Base-by-base conservation (phyloP, 1,140 invertebrate genomes). In the Neuroterus valhalla region DNA sequence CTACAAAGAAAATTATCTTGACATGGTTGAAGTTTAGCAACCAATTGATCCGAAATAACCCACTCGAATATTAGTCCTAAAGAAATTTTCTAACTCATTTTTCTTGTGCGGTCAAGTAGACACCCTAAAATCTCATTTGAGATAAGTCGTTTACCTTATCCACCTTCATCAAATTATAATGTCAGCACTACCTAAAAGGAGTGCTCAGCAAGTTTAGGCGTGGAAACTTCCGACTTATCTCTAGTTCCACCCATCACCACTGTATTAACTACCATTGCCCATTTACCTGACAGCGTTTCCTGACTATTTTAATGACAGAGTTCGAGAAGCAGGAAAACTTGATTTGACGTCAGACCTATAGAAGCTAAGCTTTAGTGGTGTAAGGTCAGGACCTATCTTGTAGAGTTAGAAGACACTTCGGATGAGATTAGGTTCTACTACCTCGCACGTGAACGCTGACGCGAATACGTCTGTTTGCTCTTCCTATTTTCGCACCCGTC, bases 401-500 rank as follows among this genome's bases (percentile, higher is more conserved):
- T 46, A n/a, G 38, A 19, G 17, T 31, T 21, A 17, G 31, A 38
- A 45, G n/a, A 38, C 46, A 45, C 26, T 46, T 5, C 19, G 46
- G 23, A 26, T 70, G 31, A 50, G 23, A 38, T 70, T 70, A 38
- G 44, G 68, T 70, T 48, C 44, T 43, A 17, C 38, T 44, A 21
- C 10, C 50, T 70, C 52, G 21, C 23, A 21, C 45, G 66, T 52
- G 21, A 62, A 42, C 26, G 46, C 14, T 19, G 23, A 31, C 26
- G 72, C 19, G 70, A 50, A 21, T 23, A 44, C 17, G 73, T 80
- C 79, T 75, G 71, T 81, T 84, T 83, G 80, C 76, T 83, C 82
- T 82, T 84, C 79, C 82, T 84, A 84, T 83, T 82, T 84, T 81
- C 80, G 82, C 83, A 77, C 71, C 26, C 75, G 78, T 31, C 19